Evolutionary conservation across 2,888 invertebrate species (phyloP), one percentile per base, ranked within the genome.

Genomic region (Epinotia ramella): DNA sequence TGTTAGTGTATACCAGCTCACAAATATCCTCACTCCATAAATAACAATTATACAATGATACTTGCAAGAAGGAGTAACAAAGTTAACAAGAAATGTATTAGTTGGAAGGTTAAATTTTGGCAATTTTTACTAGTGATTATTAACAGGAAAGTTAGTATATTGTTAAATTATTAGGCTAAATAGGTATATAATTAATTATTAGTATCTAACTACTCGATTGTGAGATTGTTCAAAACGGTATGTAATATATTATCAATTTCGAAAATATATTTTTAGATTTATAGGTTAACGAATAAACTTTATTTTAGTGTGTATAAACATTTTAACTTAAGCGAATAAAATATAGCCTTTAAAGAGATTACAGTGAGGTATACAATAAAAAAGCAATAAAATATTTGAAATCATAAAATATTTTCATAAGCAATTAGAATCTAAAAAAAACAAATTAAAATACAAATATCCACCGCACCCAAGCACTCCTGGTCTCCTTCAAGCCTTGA

Each of bases 101-200:
- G 78, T 82, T 89, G 89, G 89, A 91, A 93, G 89, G 88, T 86
- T 85, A 84, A 84, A 84, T 84, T 93, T 94, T 93, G 93, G 93
- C 93, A 91, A 91, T 89, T 84, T 87, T 83, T 83, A 84, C 83
- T 81, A 81, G 82, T 81, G 81, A 83, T 81, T 82, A 81, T 79
- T 83, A 89, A 88, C 85, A 89, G 82, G 89, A 90, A 87, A 89
- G 83, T 85, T 87, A 84, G 77, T 84, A 83, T 74, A 82, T 85
- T 84, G 81, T 84, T 84, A 87, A 89, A 88, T 81, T 83, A 86
- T 87, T 84, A 85, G 79, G 84, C 85, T 89, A 88, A 82, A 83
- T 84, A 82, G 83, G 84, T 85, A 85, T 81, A 87, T 84, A 84
- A 87, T 84, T 83, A 87, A 68, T 71, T 73, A 69, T 69, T 75